Base-by-base conservation (phyloP, 2,113 vertebrate genomes). In the Python bivittatus region DNA sequence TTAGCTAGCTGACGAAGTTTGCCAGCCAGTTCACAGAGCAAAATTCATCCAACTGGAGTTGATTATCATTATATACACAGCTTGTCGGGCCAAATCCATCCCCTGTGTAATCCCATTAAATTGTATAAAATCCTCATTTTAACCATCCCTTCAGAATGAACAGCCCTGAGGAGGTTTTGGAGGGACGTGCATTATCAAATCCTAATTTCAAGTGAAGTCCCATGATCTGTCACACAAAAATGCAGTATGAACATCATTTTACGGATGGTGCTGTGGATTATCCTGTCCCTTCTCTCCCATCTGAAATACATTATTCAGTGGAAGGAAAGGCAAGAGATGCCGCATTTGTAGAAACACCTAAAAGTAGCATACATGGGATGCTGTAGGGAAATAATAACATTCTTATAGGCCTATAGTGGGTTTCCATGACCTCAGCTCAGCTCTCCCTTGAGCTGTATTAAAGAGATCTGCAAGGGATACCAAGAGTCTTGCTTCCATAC, bases 1-100 rank as follows among this genome's bases (percentile, higher is more conserved):
- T 53, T 38, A 93, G 92, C 94, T 90, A 93, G 94, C 92, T 94
- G 91, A 91, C 93, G 68, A 84, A 94, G 44, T 93, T 94, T 89
- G 88, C 38, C 88, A 68, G 94, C 88, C 90, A 93, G 79, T 61
- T 60, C 72, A 94, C 92, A 93, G 44, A 94, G 84, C 0, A 33
- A 58, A 84, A 94, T 94, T 89, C 84, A 94, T 92, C 90, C 58
- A 92, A 23, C 56, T 93, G 93, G 54, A 95, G 52, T 94, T 0
- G 0, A 56, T 64, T 93, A 84, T 84, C 90, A 56, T 93, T 93
- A 88, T 44, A 88, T 2, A 11, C 72, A 44, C 93, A 93, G 91
- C 44, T 91, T 94, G 20, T 8, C 93, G 92, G 86, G 88, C 64
- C 17, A 89, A 92, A 92, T 88, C 29, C 52, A 52, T 92, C 92